Evolutionary conservation across 2,113 vertebrate genomes (phyloP), one percentile per base, ranked within the genome.

Genomic region (Oryzias melastigma): DNA sequence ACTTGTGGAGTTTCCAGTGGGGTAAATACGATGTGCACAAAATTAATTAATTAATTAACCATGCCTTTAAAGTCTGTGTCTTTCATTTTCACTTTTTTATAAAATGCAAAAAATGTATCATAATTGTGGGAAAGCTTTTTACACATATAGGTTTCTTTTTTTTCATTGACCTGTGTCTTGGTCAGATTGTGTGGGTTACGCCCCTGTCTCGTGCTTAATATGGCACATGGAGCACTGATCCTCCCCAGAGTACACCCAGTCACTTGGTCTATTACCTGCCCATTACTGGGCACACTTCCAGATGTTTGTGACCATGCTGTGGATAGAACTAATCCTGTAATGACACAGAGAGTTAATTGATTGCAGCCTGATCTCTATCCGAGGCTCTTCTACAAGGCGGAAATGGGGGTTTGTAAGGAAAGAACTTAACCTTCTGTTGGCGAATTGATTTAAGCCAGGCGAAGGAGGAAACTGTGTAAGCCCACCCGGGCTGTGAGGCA

Each of bases 301-400:
- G 68, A 74, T 69, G 62, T 81, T 66, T 78, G 73, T 69, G 76
- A 67, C 80, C 65, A 73, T 44, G 58, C 69, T 69, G 79, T 73
- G 73, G 78, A 80, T 83, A 85, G 52, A 75, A 71, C 85, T 89
- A 91, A 91, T 90, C 89, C 83, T 67, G 66, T 82, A 78, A 73
- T 77, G 82, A 87, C 85, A 88, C 80, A 83, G 73, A 77, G 72
- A 48, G 50, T 86, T 89, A 88, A 90, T 90, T 88, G 87, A 91
- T 90, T 89, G 82, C 75, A 72, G 81, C 64, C 74, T 78, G 86
- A 86, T 87, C 72, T 76, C 63, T 85, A 72, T 85, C 81, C 78
- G 66, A 68, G 65, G 41, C 69, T 67, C 52, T 71, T 29, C 71
- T 42, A 68, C 77, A 76, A 78, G 80, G 73, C 73, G 68, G 69